Evolutionary conservation across 2,113 vertebrate species (phyloP).

Genomic region (Leucopternis melanops): DNA sequence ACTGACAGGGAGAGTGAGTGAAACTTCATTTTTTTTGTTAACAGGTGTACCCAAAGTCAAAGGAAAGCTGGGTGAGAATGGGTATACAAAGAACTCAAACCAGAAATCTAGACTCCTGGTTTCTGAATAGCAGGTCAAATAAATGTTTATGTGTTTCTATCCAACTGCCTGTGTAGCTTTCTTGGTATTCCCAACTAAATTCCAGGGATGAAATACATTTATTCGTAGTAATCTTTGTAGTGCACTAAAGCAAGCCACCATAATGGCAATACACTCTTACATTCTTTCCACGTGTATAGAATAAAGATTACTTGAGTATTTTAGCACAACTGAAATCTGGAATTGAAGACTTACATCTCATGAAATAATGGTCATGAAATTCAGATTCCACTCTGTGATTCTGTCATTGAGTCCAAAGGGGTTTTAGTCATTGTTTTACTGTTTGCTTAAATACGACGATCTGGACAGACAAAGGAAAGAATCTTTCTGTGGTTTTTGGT

Average conservation of each 20-base stretch:
- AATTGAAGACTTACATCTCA: background rate
- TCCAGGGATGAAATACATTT: background rate
- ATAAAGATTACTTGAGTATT: background rate
- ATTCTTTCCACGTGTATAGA: background rate
- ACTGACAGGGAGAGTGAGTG: background rate
- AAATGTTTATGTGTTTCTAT: background rate
- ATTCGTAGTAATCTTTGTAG: background rate
- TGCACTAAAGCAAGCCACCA: background rate
- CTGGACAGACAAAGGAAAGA: background rate
- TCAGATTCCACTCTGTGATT: background rate
- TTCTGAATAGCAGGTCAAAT: background rate
- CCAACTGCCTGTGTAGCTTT: background rate
- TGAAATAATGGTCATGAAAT: background rate
- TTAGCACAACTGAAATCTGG: slow-evolving; percentile 21
- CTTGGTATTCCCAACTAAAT: background rate
- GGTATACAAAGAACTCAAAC: background rate
- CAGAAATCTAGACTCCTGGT: background rate
- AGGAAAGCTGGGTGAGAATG: background rate
- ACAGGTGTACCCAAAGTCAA: background rate
- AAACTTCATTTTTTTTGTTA: background rate
- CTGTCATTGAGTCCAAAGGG: background rate
- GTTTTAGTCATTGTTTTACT: background rate
- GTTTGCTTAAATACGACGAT: background rate
- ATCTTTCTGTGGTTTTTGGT: background rate
- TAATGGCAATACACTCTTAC: background rate